phyloP scores from a whole-genome alignment of 2,797 vertebrate genomes.

The Prionace glauca region DNA sequence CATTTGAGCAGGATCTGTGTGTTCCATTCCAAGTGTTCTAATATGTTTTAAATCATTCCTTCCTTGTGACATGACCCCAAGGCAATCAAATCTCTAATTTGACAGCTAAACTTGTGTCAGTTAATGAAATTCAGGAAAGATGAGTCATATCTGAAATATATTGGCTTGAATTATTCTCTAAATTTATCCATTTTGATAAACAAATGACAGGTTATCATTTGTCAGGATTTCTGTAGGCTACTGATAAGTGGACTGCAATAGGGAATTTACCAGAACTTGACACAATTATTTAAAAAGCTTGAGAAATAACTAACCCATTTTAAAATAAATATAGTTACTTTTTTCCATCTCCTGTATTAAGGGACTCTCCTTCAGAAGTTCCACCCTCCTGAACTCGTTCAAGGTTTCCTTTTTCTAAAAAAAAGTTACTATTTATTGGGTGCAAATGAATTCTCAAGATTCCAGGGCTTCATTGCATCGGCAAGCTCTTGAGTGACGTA shows the following conservation, averaged over 20 bases:
- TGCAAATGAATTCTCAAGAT: background rate
- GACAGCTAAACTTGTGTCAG: background rate
- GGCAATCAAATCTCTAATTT: background rate
- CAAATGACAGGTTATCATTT: background rate
- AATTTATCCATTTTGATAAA: background rate
- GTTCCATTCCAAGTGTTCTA: background rate
- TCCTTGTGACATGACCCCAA: background rate
- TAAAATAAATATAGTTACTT: background rate
- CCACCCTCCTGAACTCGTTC: background rate
- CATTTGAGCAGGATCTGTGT: background rate
- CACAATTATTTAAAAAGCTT: background rate
- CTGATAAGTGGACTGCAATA: background rate
- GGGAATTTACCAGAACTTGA: background rate
- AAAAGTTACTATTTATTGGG: background rate
- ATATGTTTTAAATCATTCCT: background rate
- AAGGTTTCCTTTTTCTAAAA: no score
- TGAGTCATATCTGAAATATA: background rate
- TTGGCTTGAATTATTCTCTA: background rate
- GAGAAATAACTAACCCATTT: background rate
- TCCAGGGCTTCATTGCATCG: background rate
- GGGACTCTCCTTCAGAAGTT: background rate
- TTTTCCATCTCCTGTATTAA: background rate
- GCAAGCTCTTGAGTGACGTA: background rate
- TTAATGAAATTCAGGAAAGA: background rate
- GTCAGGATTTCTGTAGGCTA: background rate